Percentiles rank a stretch among this genome's conserved stretches.
These are phyloP conservation scores for Cosmia pyralina DNA, from an alignment of 2,888 invertebrate genomes.

Conservation along the genomic window DNA sequence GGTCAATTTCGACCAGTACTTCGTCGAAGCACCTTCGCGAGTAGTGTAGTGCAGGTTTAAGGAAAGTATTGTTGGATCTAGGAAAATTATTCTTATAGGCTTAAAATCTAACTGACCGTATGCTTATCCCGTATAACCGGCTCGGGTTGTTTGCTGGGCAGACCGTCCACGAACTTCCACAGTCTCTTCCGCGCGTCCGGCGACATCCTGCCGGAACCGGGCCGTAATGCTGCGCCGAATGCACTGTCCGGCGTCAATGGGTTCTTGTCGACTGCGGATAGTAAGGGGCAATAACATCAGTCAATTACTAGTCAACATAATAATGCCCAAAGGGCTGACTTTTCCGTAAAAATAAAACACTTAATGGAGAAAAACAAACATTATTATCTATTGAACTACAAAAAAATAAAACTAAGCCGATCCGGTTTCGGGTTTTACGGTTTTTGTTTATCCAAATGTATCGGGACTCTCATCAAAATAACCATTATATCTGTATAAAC, in stretches of 20 bases:
- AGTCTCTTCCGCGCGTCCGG: slow-evolving; percentile 83
- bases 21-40: no score
- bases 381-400: no score
- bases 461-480: no score
- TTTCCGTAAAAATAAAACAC: no score
- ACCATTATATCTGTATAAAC: no score
- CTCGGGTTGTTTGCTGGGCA: slow-evolving; percentile 74
- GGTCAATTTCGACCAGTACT: no score
- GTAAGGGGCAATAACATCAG: not conserved
- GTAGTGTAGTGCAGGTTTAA: no score
- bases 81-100: not conserved
- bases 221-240: slow-evolving; percentile 83
- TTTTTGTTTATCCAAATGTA: no score
- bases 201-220: slow-evolving; percentile 80
- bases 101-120: slow-evolving; percentile 70
- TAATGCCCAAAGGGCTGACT: not conserved
- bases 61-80: not conserved
- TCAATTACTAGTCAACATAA: not conserved
- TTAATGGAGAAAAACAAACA: no score
- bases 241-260: slow-evolving; percentile 84
- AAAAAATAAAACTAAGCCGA: no score
- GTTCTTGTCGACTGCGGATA: slow-evolving; percentile 74
- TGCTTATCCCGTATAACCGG: slow-evolving; percentile 66
- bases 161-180: slow-evolving; percentile 80
- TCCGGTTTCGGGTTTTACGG: no score